Evolutionary conservation across 2,888 invertebrate species (phyloP), one percentile per base, ranked within the genome.

Genomic region (Meghimatium bilineatum): DNA sequence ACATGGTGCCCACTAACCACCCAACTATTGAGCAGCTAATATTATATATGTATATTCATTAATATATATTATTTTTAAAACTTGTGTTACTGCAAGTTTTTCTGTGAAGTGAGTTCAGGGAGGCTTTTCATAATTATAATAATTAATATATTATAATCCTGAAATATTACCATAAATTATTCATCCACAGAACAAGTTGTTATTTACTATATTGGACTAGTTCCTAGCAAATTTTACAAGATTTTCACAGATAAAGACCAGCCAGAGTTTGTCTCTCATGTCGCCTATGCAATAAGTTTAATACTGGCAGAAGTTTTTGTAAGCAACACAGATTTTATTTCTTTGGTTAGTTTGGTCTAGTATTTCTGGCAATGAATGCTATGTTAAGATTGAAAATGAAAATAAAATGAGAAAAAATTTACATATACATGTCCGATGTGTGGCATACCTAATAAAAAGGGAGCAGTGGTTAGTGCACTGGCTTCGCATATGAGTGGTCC

Each of bases 171-270:
- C 29, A 14, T 3, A 12, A 20, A 56, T 23, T 56, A 17, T 23
- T 56, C 17, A 10, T 52, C 82, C 88, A 80, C 91, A 94, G 95
- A 95, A 87, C 95, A 95, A 91, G 93, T 94, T 86, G 91, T 95
- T 56, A 94, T 94, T 26, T 95, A 95, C 90, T 92, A 94, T 85
- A 94, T 95, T 71, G 95, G 95, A 8, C 88, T 95, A 52, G 91
- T 95, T 72, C 94, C 95, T 20, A 94, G 95, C 88, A 91, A 94
- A 80, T 95, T 94, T 91, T 95, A 95, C 90, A 92, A 93, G 83
- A 94, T 94, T 8, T 91, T 95, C 71, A 94, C 94, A 3, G 92
- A 94, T 36, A 94, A 94, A 85, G 94, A 95, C 88, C 84, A 89
- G 67, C 63, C 87, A 1, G 93, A 91, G 8, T 95, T 95, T 89